Evolutionary conservation across 2,797 vertebrate genomes (phyloP).

Genomic region (Bucorvus abyssinicus): DNA sequence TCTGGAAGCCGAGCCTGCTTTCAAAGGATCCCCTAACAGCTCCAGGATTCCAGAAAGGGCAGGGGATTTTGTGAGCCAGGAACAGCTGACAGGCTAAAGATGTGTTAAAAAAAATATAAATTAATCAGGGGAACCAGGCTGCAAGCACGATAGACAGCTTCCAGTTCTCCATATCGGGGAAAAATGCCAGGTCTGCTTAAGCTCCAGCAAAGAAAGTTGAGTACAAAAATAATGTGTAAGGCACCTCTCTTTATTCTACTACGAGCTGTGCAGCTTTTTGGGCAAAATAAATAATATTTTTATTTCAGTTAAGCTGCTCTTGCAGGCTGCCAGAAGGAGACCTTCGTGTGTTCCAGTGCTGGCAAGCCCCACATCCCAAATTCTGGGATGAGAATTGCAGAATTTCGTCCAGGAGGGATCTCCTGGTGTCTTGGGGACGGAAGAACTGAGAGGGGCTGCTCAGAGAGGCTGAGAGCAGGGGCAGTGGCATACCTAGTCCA

Average conservation of each 20-base stretch:
- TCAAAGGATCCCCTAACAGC: background rate
- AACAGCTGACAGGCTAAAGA: conserved; percentile 4
- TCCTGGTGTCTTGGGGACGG: background rate
- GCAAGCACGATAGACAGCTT: background rate
- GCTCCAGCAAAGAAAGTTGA: background rate
- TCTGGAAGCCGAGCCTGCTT: background rate
- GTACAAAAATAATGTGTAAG: background rate
- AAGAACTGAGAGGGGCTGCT: background rate
- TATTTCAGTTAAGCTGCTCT: background rate
- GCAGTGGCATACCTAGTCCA: background rate
- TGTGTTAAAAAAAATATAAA: background rate
- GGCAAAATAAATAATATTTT: background rate
- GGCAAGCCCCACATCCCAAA: background rate
- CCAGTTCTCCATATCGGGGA: background rate
- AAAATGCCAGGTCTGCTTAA: background rate
- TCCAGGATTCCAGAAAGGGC: background rate
- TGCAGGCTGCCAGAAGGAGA: background rate
- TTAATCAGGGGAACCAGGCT: background rate
- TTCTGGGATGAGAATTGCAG: background rate
- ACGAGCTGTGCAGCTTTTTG: background rate
- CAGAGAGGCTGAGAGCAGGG: background rate
- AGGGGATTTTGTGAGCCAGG: background rate
- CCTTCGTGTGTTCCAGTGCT: background rate
- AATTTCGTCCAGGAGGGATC: background rate
- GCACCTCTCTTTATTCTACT: background rate